Percentiles rank a stretch among this genome's conserved stretches.
These are phyloP conservation scores for Griposia aprilina DNA, from an alignment of 2,888 invertebrate species.

Conservation along the genomic window DNA sequence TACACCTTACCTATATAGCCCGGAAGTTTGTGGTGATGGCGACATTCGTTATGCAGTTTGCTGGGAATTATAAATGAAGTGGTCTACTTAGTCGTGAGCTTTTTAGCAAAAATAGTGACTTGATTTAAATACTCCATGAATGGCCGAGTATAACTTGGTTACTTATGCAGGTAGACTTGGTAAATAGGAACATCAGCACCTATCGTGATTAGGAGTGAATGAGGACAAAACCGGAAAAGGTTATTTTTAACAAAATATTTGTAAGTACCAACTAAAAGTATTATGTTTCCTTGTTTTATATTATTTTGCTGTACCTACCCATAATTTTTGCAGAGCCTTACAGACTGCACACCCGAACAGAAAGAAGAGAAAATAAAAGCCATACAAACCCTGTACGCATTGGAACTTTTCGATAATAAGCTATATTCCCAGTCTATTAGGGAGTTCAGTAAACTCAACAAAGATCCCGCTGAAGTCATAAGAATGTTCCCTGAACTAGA, in stretches of 20 bases:
- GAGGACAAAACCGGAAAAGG: too few species aligned
- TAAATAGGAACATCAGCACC: background rate
- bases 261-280: too few species aligned
- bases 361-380: conserved; percentile 95
- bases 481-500: conserved; percentile 97
- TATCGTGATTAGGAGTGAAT: background rate
- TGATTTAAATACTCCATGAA: background rate
- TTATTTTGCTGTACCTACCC: background rate
- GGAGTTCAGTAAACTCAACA: conserved; percentile 96
- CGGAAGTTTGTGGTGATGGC: background rate
- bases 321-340: conserved; percentile 92
- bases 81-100: background rate
- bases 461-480: conserved; percentile 98
- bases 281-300: background rate
- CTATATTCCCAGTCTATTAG: conserved; percentile 97
- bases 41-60: background rate
- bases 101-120: background rate
- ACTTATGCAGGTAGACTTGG: background rate
- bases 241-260: background rate
- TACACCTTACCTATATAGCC: background rate
- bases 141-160: too few species aligned
- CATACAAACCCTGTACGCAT: conserved; percentile 97
- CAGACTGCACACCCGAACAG: conserved; percentile 95
- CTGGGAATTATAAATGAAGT: background rate
- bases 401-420: conserved; percentile 97